phyloP scores from a whole-genome alignment of 2,888 invertebrate species.

The Allacma fusca region DNA sequence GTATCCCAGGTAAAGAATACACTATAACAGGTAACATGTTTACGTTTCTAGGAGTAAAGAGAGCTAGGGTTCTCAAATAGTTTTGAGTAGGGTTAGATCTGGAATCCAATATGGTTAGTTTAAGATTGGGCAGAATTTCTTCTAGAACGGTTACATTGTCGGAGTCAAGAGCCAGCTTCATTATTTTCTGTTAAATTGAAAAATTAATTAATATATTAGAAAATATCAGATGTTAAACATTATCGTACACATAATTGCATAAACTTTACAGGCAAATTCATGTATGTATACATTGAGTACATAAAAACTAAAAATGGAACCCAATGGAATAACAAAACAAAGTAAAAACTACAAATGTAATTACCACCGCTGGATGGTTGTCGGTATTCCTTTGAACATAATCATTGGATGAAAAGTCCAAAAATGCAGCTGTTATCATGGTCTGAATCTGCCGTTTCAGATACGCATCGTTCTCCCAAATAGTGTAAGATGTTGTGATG shows the following conservation, averaged over 20 bases:
- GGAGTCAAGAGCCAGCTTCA: conserved; percentile 36
- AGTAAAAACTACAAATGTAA: no score
- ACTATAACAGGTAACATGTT: neutral
- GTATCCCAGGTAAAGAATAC: conserved; percentile 11
- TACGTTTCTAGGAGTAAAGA: neutral
- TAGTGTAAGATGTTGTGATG: conserved; percentile 22
- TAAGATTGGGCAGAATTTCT: conserved; percentile 43
- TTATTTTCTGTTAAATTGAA: conserved; percentile 46
- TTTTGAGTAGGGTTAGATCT: conserved; percentile 21
- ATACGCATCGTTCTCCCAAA: conserved; percentile 44
- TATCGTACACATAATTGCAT: no score
- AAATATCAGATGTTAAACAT: no score
- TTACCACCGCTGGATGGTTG: conserved; percentile 46
- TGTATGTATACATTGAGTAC: no score
- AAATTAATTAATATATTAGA: conserved; percentile 7
- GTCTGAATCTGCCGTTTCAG: conserved; percentile 44
- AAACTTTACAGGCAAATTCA: no score
- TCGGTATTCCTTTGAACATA: conserved; percentile 22
- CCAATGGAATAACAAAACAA: no score
- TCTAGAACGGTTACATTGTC: conserved; percentile 28
- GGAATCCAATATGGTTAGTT: conserved; percentile 4
- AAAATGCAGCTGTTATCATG: conserved; percentile 42
- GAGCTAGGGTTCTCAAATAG: conserved; percentile 29
- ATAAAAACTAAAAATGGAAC: no score
- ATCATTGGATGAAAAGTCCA: conserved; percentile 36